phyloP scores from a whole-genome alignment of 1,140 invertebrate genomes.

The Calosoma granatense region DNA sequence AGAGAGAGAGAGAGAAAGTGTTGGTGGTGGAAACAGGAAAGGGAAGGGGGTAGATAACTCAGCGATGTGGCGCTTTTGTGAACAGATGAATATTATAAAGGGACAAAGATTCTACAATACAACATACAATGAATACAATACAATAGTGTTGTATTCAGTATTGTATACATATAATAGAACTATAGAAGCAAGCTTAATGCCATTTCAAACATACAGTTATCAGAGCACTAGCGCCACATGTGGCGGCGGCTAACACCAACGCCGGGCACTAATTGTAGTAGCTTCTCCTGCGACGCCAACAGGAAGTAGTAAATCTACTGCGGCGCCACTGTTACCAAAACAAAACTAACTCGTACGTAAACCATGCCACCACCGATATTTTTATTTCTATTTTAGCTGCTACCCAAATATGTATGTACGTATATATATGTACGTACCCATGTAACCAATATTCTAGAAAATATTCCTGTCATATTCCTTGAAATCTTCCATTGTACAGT shows the following conservation, averaged over 20 bases:
- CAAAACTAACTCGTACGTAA: too few species aligned
- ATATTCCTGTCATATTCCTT: too few species aligned
- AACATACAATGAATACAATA: conserved; percentile 34
- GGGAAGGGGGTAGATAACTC: conserved; percentile 27
- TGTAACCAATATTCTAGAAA: too few species aligned
- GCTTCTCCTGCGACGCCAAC: conserved; percentile 19
- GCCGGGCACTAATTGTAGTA: conserved; percentile 24
- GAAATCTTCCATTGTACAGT: too few species aligned
- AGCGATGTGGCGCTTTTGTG: conserved; percentile 33
- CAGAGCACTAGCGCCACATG: conserved; percentile 18
- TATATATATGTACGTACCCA: too few species aligned
- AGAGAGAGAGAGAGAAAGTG: neutral
- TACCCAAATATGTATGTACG: too few species aligned
- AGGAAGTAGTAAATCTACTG: conserved; percentile 24
- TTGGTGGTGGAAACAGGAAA: conserved; percentile 4
- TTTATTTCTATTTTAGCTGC: too few species aligned
- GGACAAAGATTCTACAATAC: conserved; percentile 36
- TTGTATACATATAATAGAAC: conserved; percentile 37
- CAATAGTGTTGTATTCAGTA: conserved; percentile 35
- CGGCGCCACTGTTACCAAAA: neutral
- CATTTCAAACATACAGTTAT: conserved; percentile 36
- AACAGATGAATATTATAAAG: conserved; percentile 36
- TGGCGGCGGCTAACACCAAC: neutral
- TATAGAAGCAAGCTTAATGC: conserved; percentile 37
- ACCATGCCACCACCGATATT: too few species aligned